phyloP scores from a whole-genome alignment of 2,888 invertebrate genomes.

The Epicampocera succincta region DNA sequence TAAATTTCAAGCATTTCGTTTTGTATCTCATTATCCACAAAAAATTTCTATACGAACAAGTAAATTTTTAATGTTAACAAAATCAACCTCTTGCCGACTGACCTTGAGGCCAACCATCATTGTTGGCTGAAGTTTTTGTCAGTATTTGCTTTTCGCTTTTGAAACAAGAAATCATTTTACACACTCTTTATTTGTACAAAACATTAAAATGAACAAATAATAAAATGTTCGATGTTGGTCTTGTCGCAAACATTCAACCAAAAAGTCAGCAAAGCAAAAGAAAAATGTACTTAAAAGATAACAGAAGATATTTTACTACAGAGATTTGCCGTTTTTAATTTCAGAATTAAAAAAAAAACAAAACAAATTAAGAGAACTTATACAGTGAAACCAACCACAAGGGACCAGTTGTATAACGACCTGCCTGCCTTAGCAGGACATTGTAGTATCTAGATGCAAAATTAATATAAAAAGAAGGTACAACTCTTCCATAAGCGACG shows the following conservation, averaged over 20 bases:
- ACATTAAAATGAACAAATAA: conserved; percentile 28
- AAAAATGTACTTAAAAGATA: conserved; percentile 2
- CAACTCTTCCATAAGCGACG: no score
- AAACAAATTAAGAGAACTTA: no score
- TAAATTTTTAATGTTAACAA: conserved; percentile 24
- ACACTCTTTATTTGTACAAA: conserved; percentile 8
- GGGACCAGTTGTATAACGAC: no score
- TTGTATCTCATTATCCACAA: conserved; percentile 52
- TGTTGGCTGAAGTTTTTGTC: conserved; percentile 38
- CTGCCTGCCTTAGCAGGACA: no score
- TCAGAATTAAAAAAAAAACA: no score
- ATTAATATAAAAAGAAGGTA: no score
- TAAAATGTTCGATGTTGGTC: conserved; percentile 1
- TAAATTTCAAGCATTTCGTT: conserved; percentile 45
- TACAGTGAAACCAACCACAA: no score
- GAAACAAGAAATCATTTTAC: conserved; percentile 1
- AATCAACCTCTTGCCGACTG: conserved; percentile 46
- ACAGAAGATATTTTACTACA: neutral
- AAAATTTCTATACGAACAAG: conserved; percentile 23
- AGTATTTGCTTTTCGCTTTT: conserved; percentile 28
- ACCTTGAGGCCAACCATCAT: conserved; percentile 50
- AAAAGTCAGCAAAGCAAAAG: neutral
- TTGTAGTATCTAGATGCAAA: no score
- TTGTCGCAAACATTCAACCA: neutral
- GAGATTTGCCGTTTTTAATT: neutral